These are phyloP conservation scores for Chaunax sp. DNA, from an alignment of 2,797 vertebrate species.

Conservation along the genomic window DNA sequence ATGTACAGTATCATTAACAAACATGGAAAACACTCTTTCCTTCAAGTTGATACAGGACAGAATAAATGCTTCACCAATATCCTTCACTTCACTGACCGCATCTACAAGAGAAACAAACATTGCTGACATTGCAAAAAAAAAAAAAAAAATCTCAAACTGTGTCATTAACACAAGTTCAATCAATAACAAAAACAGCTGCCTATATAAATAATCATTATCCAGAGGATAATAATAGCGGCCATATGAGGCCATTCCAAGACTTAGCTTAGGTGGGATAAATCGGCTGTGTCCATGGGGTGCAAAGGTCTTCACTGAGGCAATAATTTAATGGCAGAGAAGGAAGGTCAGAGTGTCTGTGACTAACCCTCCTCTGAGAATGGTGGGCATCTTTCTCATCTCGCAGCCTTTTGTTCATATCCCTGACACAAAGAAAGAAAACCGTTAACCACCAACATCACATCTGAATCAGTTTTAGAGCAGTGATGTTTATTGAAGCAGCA, in stretches of 20 bases:
- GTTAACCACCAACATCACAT: not conserved
- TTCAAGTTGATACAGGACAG: constrained; percentile 35
- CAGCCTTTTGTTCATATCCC: constrained; percentile 95
- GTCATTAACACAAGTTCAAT: constrained; percentile 40
- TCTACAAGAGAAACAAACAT: constrained; percentile 10
- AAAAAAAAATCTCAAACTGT: constrained; percentile 16
- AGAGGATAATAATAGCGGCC: constrained; percentile 35
- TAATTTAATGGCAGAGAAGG: constrained; percentile 61
- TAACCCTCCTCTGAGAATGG: constrained; percentile 89
- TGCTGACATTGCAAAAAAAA: constrained; percentile 33
- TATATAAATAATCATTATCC: constrained; percentile 56
- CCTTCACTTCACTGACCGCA: constrained; percentile 34
- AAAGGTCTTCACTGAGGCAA: constrained; percentile 70
- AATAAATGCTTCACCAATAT: constrained; percentile 49
- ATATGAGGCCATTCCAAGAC: constrained; percentile 28
- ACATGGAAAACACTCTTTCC: constrained; percentile 30
- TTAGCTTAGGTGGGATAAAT: constrained; percentile 72
- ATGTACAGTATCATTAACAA: constrained; percentile 27
- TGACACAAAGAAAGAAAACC: constrained; percentile 58
- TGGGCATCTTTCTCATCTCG: constrained; percentile 93
- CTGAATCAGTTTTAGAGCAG: not conserved
- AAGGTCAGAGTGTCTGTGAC: constrained; percentile 74
- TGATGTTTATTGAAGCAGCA: not conserved
- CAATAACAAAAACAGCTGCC: constrained; percentile 58
- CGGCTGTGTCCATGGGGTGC: constrained; percentile 60